phyloP scores from a whole-genome alignment of 2,888 invertebrate species.

The Meteorus colon region DNA sequence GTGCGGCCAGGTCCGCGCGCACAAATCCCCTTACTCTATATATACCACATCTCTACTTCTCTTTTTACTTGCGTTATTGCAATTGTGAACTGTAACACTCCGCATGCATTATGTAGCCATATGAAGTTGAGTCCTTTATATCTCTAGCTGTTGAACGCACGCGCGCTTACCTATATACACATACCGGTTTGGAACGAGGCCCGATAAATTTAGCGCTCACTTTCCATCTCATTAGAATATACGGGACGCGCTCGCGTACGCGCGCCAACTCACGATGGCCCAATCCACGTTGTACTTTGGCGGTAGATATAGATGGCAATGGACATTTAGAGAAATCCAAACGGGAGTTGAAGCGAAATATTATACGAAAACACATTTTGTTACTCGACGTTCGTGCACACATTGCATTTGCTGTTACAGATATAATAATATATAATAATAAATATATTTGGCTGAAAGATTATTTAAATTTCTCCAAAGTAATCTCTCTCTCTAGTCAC shows the following conservation, averaged over 20 bases:
- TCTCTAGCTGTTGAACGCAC: constrained; percentile 16
- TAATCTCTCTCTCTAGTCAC: constrained; percentile 1
- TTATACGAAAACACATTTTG: constrained; percentile 49
- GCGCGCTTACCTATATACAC: constrained; percentile 19
- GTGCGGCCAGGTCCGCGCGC: constrained; percentile 23
- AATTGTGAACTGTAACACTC: constrained; percentile 50
- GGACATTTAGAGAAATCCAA: constrained; percentile 20
- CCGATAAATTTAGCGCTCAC: constrained; percentile 54
- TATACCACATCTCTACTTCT: constrained; percentile 18
- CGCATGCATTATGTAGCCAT: constrained; percentile 42
- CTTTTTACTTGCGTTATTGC: constrained; percentile 43
- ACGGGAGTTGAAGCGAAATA: constrained; percentile 40
- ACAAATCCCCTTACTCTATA: constrained; percentile 5
- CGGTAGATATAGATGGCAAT: constrained; percentile 18
- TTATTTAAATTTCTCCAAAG: background rate
- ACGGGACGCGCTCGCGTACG: constrained; percentile 15
- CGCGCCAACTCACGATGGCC: constrained; percentile 41
- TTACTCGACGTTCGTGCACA: background rate
- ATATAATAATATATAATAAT: background rate
- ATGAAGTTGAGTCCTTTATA: constrained; percentile 26
- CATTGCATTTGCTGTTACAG: background rate
- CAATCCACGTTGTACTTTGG: constrained; percentile 41
- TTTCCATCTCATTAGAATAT: constrained; percentile 56
- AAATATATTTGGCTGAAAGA: background rate
- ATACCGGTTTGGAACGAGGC: constrained; percentile 29